These are phyloP conservation scores for Drosophila athabasca DNA, from an alignment of 1,140 invertebrate genomes.

Conservation along the genomic window DNA sequence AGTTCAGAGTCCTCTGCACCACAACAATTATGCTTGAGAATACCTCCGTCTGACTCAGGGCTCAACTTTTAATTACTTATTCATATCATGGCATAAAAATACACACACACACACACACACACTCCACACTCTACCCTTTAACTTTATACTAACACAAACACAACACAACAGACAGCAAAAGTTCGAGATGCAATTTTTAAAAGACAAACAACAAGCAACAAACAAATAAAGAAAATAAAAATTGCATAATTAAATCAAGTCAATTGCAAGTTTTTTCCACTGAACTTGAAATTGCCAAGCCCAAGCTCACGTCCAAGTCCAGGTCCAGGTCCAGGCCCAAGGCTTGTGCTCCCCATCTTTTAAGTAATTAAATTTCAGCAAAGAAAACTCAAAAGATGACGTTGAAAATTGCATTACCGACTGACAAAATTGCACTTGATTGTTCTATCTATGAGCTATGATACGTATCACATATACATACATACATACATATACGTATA, in stretches of 20 bases:
- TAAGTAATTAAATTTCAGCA: slow-evolving; percentile 40
- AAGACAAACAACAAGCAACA: slow-evolving; percentile 13
- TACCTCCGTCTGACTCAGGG: neutral
- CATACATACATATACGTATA: neutral
- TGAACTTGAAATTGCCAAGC: slow-evolving; percentile 60
- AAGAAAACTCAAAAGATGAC: slow-evolving; percentile 28
- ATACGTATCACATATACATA: slow-evolving; percentile 4
- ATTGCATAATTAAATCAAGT: slow-evolving; percentile 63
- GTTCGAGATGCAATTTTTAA: slow-evolving; percentile 22
- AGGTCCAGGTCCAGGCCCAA: too few species aligned
- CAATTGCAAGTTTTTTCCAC: slow-evolving; percentile 46
- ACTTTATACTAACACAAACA: neutral
- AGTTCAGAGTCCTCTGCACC: neutral
- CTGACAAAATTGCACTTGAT: slow-evolving; percentile 22
- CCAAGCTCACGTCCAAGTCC: too few species aligned
- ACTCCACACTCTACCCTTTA: neutral
- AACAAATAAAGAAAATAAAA: slow-evolving; percentile 33
- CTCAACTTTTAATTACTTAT: slow-evolving; percentile 13
- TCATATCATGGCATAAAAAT: slow-evolving; percentile 1
- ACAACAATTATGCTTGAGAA: slow-evolving; percentile 8
- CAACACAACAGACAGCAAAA: neutral
- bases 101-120: neutral
- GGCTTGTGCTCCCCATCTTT: slow-evolving; percentile 10
- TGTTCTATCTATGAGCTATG: neutral
- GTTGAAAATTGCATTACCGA: slow-evolving; percentile 8